A percentile compares a stretch with the other conserved stretches of the same genome.
Evolutionary conservation across 2,888 invertebrate genomes (phyloP).

Genomic region (Esperia sulphurella): DNA sequence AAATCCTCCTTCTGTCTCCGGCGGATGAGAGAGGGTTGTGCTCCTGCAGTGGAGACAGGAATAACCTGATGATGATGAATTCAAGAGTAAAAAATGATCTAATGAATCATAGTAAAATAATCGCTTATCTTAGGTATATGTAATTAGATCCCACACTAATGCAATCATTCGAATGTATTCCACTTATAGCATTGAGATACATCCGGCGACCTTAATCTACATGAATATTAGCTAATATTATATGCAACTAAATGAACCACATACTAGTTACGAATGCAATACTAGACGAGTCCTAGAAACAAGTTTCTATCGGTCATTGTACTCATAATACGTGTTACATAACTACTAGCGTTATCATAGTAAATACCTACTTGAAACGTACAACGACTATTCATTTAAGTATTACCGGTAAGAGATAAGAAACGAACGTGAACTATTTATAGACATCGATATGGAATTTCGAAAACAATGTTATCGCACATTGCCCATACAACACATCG

Average conservation of each 20-base stretch:
- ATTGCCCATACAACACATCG: constrained; percentile 19
- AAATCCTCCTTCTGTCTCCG: too few relatives aligned
- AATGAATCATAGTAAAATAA: not conserved
- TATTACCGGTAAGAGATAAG: constrained; percentile 31
- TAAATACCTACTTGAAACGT: constrained; percentile 33
- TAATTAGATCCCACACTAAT: constrained; percentile 16
- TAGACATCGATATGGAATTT: constrained; percentile 13
- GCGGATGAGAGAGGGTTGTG: too few relatives aligned
- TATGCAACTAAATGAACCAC: not conserved
- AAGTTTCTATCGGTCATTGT: constrained; percentile 50
- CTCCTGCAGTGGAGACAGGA: too few relatives aligned
- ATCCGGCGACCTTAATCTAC: constrained; percentile 52
- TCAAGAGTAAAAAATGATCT: too few relatives aligned
- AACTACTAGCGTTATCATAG: constrained; percentile 14
- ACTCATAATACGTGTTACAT: constrained; percentile 27
- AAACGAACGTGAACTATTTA: constrained; percentile 16
- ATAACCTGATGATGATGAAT: too few relatives aligned
- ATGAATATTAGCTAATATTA: constrained; percentile 4
- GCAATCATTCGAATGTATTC: constrained; percentile 46
- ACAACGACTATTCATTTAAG: constrained; percentile 39
- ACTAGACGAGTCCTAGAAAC: not conserved
- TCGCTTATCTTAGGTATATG: not conserved
- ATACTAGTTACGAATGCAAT: not conserved
- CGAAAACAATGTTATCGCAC: constrained; percentile 36
- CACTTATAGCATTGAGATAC: constrained; percentile 40